Evolutionary conservation across 2,888 invertebrate species (phyloP).

Genomic region (Rhorus exstirpatorius): DNA sequence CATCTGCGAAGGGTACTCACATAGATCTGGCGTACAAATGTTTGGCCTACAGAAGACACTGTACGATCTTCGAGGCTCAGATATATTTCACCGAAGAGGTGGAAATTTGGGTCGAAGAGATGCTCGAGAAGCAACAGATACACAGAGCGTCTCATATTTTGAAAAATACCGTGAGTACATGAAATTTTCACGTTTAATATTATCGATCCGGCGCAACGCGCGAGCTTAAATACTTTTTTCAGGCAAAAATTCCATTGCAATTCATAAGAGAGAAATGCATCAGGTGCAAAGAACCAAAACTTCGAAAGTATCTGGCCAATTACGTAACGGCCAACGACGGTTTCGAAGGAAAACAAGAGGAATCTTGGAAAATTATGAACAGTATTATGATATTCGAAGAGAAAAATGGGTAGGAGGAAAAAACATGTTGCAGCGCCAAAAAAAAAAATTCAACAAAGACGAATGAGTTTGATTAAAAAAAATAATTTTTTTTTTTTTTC

Average conservation of each 20-base stretch:
- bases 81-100: slow-evolving; percentile 86
- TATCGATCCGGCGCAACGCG: no score
- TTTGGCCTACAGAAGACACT: slow-evolving; percentile 87
- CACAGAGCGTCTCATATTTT: slow-evolving; percentile 90
- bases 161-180: slow-evolving; percentile 87
- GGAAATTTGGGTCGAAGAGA: slow-evolving; percentile 89
- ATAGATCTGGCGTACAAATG: slow-evolving; percentile 88
- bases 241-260: slow-evolving; percentile 87
- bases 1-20: slow-evolving; percentile 90
- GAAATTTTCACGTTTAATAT: no score
- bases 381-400: slow-evolving; percentile 79
- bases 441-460: no score
- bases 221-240: no score
- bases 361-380: slow-evolving; percentile 86
- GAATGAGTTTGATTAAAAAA: no score
- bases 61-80: slow-evolving; percentile 87
- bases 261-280: slow-evolving; percentile 88
- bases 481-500: neutral
- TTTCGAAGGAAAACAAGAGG: slow-evolving; percentile 81
- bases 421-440: no score
- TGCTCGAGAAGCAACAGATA: slow-evolving; percentile 89
- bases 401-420: slow-evolving; percentile 75
- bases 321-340: slow-evolving; percentile 88
- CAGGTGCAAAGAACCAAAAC: slow-evolving; percentile 87
- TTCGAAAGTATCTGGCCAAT: slow-evolving; percentile 90